These are phyloP conservation scores for Pachypsylla venusta DNA, from an alignment of 1,140 invertebrate genomes.

Conservation along the genomic window DNA sequence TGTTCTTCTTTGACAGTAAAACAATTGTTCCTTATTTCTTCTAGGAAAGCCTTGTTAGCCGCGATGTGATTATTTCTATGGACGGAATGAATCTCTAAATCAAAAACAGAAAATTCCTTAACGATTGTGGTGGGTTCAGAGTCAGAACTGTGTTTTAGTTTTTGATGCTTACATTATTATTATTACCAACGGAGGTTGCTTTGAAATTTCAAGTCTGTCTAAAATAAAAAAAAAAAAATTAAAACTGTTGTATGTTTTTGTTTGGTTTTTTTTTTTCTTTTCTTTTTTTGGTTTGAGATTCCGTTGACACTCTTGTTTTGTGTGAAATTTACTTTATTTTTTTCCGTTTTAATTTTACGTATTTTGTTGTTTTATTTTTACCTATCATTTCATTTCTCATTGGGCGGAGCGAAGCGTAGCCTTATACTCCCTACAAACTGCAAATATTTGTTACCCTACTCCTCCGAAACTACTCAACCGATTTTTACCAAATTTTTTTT, in stretches of 20 bases:
- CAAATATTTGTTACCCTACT: no score
- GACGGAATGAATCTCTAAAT: slow-evolving; percentile 4
- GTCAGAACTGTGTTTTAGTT: not conserved
- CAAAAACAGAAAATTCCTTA: slow-evolving; percentile 10
- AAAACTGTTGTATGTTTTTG: slow-evolving; percentile 3
- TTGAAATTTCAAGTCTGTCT: not conserved
- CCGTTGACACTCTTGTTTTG: slow-evolving; percentile 7
- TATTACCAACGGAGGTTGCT: slow-evolving; percentile 3
- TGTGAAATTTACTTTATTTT: slow-evolving; percentile 4
- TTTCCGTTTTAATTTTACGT: no score
- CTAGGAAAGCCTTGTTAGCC: not conserved
- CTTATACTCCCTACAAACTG: no score
- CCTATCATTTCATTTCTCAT: no score
- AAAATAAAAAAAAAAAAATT: no score
- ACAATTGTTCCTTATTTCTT: slow-evolving; percentile 3
- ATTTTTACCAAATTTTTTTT: no score
- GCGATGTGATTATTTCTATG: slow-evolving; percentile 7
- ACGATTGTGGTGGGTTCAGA: not conserved
- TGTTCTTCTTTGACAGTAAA: no score
- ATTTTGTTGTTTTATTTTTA: no score
- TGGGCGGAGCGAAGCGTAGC: no score
- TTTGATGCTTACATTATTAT: slow-evolving; percentile 6
- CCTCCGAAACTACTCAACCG: no score
- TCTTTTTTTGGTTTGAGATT: slow-evolving; percentile 10
- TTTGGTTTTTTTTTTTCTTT: not conserved